Conservation (phyloP, 1,140 invertebrate species). For the Orchesella cincta region DNA sequence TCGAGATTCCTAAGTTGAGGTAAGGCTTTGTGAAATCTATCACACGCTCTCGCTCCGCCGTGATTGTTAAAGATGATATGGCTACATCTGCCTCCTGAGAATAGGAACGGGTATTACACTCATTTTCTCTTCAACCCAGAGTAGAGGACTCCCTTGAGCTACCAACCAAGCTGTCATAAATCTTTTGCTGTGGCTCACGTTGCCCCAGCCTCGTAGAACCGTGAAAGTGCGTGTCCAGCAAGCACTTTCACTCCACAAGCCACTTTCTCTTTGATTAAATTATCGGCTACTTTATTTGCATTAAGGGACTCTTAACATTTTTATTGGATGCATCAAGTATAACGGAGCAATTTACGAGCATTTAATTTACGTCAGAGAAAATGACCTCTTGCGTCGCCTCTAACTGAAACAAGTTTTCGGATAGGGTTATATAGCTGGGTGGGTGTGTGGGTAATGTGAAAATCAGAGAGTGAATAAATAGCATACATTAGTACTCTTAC, state of each 20-base stretch:
- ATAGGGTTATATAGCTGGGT: not conserved
- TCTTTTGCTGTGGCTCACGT: not conserved
- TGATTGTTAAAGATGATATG: constrained; percentile 67
- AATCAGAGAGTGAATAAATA: too few relatives aligned
- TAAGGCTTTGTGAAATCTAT: constrained; percentile 71
- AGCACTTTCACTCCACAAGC: too few relatives aligned
- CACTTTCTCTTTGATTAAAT: not conserved
- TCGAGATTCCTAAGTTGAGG: constrained; percentile 69
- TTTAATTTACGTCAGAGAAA: too few relatives aligned
- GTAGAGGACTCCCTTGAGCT: not conserved
- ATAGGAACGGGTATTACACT: not conserved
- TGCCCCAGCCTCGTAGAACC: too few relatives aligned
- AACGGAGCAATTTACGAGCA: constrained; percentile 1
- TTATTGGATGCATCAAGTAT: not conserved
- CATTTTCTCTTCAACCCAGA: not conserved
- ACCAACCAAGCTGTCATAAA: too few relatives aligned
- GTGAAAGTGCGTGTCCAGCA: too few relatives aligned
- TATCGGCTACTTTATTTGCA: not conserved
- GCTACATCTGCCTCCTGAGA: constrained; percentile 66
- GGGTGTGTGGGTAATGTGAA: not conserved
- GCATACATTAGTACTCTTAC: too few relatives aligned
- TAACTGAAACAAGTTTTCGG: too few relatives aligned
- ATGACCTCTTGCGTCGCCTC: constrained; percentile 21
- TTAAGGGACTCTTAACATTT: not conserved
- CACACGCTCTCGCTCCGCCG: constrained; percentile 64